These are phyloP conservation scores for Bos javanicus DNA, from an alignment of 2,113 vertebrate species.

Conservation along the genomic window DNA sequence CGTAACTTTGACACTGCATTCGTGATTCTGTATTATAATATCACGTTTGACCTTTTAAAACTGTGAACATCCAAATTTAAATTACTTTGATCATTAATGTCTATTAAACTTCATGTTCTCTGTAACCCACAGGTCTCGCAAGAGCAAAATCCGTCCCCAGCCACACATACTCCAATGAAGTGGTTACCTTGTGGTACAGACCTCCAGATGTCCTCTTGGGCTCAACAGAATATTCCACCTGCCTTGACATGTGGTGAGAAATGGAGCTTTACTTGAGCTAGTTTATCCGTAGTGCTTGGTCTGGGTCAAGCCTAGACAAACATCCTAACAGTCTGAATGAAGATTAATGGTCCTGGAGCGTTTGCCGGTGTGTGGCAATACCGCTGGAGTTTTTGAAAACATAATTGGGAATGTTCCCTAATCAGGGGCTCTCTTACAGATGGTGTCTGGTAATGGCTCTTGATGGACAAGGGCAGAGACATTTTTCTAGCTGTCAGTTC, in stretches of 20 bases:
- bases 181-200: conserved; percentile 97
- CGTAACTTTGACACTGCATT: neutral
- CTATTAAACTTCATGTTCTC: conserved; percentile 51
- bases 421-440: conserved; percentile 25
- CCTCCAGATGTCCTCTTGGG: conserved; percentile 97
- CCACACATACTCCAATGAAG: conserved; percentile 98
- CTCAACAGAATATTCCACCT: conserved; percentile 97
- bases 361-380: neutral
- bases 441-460: conserved; percentile 2
- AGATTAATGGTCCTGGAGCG: conserved; percentile 6
- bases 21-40: neutral
- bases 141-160: conserved; percentile 97
- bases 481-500: conserved; percentile 38
- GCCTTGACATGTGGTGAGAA: conserved; percentile 98
- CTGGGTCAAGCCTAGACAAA: neutral
- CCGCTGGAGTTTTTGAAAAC: neutral
- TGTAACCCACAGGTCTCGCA: conserved; percentile 88
- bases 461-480: neutral
- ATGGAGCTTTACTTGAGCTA: neutral
- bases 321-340: neutral
- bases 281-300: neutral
- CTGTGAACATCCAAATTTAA: neutral
- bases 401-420: conserved; percentile 8
- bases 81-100: conserved; percentile 26
- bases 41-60: conserved; percentile 49